Evolutionary conservation across 1,140 invertebrate species (phyloP).

Genomic region (Wasmannia auropunctata): DNA sequence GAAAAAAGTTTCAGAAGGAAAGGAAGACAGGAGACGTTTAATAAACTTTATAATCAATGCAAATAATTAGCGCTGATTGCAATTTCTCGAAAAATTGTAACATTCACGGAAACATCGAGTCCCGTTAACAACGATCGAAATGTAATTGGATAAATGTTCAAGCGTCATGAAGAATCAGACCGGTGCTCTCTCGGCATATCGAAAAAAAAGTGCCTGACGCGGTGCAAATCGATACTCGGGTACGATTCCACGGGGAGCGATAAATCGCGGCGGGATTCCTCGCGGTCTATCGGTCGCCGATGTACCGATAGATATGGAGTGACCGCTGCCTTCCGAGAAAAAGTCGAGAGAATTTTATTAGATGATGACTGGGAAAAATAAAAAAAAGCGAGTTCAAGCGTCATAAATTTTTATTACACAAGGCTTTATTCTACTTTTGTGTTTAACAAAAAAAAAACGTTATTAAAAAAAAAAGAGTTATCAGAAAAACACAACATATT

Average conservation of each 20-base stretch:
- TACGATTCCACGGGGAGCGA: constrained; percentile 57
- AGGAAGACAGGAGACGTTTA: background rate
- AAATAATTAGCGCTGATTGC: background rate
- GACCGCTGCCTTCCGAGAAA: constrained; percentile 31
- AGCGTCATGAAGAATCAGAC: constrained; percentile 16
- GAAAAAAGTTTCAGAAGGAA: background rate
- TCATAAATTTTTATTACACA: background rate
- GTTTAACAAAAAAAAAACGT: background rate
- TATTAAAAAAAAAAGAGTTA: too few relatives aligned
- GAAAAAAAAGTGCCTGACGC: constrained; percentile 44
- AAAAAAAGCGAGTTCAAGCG: background rate
- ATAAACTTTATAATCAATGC: background rate
- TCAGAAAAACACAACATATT: background rate
- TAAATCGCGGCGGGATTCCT: constrained; percentile 60
- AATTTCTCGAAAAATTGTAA: background rate
- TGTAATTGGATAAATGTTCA: constrained; percentile 33
- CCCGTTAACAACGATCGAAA: background rate
- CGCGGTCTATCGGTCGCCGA: constrained; percentile 12
- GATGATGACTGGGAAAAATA: background rate
- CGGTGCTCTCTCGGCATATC: background rate
- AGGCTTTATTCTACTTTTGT: background rate
- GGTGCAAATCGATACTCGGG: constrained; percentile 47
- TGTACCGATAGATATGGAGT: constrained; percentile 33
- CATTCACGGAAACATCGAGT: background rate
- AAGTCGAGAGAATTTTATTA: constrained; percentile 55